Evolutionary conservation across 2,113 vertebrate genomes (phyloP).

Genomic region (Rutilus rutilus): DNA sequence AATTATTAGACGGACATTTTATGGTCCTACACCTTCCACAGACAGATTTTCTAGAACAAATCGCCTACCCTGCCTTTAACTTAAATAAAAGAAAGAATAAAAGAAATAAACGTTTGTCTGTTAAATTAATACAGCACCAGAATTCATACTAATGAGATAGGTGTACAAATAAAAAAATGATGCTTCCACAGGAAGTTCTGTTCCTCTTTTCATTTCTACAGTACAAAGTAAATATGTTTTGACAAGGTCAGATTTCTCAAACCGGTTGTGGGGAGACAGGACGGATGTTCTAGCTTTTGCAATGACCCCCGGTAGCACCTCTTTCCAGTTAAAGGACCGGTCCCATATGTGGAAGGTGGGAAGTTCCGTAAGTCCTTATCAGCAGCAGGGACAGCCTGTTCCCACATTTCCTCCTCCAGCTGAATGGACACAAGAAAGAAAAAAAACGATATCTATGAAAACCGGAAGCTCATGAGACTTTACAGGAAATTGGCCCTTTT

Average conservation of each 20-base stretch:
- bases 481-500: slow-evolving; percentile 30
- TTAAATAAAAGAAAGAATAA: too few relatives aligned
- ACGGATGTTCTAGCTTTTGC: slow-evolving; percentile 59
- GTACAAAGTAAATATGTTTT: slow-evolving; percentile 12
- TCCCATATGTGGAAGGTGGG: slow-evolving; percentile 55
- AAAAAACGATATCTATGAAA: slow-evolving; percentile 38
- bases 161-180: not conserved
- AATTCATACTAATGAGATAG: not conserved
- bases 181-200: not conserved
- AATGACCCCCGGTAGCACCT: slow-evolving; percentile 56
- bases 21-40: too few relatives aligned
- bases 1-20: too few relatives aligned
- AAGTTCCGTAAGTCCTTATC: slow-evolving; percentile 65
- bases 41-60: too few relatives aligned
- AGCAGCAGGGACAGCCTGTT: slow-evolving; percentile 55
- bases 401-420: slow-evolving; percentile 57
- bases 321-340: slow-evolving; percentile 49
- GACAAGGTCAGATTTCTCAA: slow-evolving; percentile 39
- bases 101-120: too few relatives aligned
- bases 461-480: slow-evolving; percentile 51
- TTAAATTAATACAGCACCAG: too few relatives aligned
- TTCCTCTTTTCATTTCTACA: slow-evolving; percentile 18
- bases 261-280: slow-evolving; percentile 56
- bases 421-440: slow-evolving; percentile 57
- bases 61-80: too few relatives aligned